Percentiles rank a stretch among this genome's conserved stretches.
Conservation (phyloP, 2,888 invertebrate species). For the Doris montereyensis region DNA sequence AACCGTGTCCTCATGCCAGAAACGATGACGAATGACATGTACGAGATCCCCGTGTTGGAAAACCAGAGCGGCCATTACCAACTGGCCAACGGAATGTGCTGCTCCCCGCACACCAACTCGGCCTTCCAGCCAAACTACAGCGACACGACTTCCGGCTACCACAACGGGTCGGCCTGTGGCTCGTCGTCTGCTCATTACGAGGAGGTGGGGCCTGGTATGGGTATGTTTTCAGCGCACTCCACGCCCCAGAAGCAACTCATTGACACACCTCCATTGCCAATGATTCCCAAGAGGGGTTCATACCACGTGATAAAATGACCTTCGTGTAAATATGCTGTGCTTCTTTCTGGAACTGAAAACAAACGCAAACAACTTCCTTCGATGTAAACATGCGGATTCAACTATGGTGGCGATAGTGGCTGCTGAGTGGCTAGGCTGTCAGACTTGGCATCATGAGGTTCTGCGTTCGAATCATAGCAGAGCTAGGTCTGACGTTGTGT, state of each 20-base stretch:
- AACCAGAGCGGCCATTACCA: constrained; percentile 38
- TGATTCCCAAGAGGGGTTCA: constrained; percentile 42
- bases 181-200: constrained; percentile 46
- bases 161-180: constrained; percentile 39
- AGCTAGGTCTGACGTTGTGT: too few species aligned
- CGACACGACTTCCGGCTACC: constrained; percentile 40
- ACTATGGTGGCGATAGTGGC: not conserved
- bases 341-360: too few species aligned
- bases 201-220: constrained; percentile 45
- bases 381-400: too few species aligned
- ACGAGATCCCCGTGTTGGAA: constrained; percentile 46
- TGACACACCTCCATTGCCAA: constrained; percentile 40
- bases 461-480: too few species aligned
- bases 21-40: constrained; percentile 38
- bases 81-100: constrained; percentile 22
- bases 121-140: constrained; percentile 32
- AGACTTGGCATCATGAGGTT: too few species aligned
- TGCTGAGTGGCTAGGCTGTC: too few species aligned
- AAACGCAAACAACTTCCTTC: too few species aligned
- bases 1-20: too few species aligned
- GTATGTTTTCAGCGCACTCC: constrained; percentile 22
- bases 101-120: constrained; percentile 36
- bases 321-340: constrained; percentile 23
- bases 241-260: constrained; percentile 27
- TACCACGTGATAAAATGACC: constrained; percentile 34